These are phyloP conservation scores for Micromesistius poutassou DNA, from an alignment of 2,797 vertebrate genomes.

Conservation along the genomic window DNA sequence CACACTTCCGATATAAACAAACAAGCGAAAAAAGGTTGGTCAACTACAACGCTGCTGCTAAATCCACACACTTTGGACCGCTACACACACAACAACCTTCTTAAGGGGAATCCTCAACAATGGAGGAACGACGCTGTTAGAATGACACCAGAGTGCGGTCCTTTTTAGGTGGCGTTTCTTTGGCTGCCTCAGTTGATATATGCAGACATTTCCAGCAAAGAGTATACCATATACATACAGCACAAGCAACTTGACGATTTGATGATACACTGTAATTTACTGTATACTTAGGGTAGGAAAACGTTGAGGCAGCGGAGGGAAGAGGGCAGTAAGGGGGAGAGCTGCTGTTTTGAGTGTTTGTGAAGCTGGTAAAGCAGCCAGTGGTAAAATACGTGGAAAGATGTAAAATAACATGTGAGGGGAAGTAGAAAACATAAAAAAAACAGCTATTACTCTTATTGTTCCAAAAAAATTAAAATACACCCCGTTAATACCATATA, in stretches of 20 bases:
- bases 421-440: slow-evolving; percentile 22
- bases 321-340: slow-evolving; percentile 53
- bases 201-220: slow-evolving; percentile 1
- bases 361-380: slow-evolving; percentile 56
- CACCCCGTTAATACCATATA: slow-evolving; percentile 35
- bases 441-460: slow-evolving; percentile 30
- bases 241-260: slow-evolving; percentile 1
- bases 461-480: slow-evolving; percentile 28
- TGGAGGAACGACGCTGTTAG: background rate
- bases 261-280: slow-evolving; percentile 1
- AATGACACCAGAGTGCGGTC: background rate
- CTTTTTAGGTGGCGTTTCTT: background rate
- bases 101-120: background rate
- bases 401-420: slow-evolving; percentile 34
- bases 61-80: background rate
- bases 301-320: slow-evolving; percentile 17
- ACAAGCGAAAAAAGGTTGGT: background rate
- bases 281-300: slow-evolving; percentile 36
- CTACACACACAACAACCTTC: background rate
- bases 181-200: background rate
- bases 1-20: background rate
- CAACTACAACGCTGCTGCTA: background rate
- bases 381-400: slow-evolving; percentile 35
- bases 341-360: slow-evolving; percentile 63
- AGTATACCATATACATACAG: background rate